Conservation (phyloP, 1,140 invertebrate genomes). For the Sipha flava region DNA sequence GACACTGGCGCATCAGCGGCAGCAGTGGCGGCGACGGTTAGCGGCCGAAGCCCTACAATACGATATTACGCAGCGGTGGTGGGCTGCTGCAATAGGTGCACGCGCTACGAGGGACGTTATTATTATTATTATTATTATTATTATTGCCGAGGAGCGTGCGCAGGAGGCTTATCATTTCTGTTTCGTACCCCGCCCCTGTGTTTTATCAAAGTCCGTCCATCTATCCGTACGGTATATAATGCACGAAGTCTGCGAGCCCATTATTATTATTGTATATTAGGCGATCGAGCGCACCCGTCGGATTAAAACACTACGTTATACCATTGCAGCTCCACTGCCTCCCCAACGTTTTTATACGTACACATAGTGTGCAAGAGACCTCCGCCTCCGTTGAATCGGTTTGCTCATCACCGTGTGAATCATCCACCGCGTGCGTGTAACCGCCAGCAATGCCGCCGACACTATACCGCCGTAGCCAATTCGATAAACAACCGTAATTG, state of each 20-base stretch:
- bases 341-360: too few relatives aligned
- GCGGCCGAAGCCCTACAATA: too few relatives aligned
- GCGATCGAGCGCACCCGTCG: neutral
- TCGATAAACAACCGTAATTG: neutral
- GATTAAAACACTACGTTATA: too few relatives aligned
- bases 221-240: neutral
- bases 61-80: too few relatives aligned
- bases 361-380: too few relatives aligned
- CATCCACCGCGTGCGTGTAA: neutral
- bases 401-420: neutral
- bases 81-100: neutral
- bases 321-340: too few relatives aligned
- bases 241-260: too few relatives aligned
- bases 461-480: neutral
- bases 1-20: too few relatives aligned
- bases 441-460: neutral
- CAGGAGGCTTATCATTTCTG: neutral
- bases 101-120: too few relatives aligned
- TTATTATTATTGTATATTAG: neutral
- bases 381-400: neutral
- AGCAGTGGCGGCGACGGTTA: too few relatives aligned
- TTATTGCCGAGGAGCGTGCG: neutral
- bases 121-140: neutral
- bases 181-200: neutral
- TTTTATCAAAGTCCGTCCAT: constrained; percentile 2